These are phyloP conservation scores for Papilio aristodemus DNA, from an alignment of 1,140 invertebrate species.

Conservation along the genomic window DNA sequence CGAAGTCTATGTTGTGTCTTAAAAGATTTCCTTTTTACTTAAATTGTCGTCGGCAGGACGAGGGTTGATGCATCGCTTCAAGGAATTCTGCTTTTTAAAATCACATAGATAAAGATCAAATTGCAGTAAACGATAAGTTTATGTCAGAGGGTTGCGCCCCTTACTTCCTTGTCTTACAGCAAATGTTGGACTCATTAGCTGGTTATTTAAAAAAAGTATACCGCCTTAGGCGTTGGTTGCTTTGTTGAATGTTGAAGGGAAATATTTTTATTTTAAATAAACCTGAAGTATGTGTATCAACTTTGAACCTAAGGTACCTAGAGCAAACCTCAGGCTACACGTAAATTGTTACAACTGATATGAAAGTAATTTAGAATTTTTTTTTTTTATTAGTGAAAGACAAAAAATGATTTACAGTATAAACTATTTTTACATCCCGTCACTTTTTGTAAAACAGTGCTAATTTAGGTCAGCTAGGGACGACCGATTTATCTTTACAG, in stretches of 20 bases:
- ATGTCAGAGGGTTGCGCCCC: slow-evolving; percentile 6
- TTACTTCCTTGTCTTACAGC: slow-evolving; percentile 18
- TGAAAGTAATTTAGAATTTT: no score
- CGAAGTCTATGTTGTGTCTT: not conserved
- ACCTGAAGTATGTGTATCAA: not conserved
- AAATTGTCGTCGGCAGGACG: not conserved
- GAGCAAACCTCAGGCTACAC: no score
- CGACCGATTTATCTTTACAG: no score
- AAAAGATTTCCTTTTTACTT: slow-evolving; percentile 9
- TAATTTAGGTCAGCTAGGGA: no score
- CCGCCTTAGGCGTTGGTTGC: not conserved
- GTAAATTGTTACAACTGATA: no score
- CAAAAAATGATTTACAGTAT: no score
- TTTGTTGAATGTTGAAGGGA: slow-evolving; percentile 11
- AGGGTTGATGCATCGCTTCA: not conserved
- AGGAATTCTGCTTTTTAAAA: not conserved
- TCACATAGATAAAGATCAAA: not conserved
- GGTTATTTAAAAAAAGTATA: slow-evolving; percentile 9
- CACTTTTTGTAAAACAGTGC: no score
- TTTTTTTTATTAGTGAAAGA: no score
- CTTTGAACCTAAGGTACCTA: no score
- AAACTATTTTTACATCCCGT: no score
- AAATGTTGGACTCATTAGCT: slow-evolving; percentile 22
- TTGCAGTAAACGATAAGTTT: not conserved
- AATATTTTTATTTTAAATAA: not conserved